Base-by-base conservation (phyloP, 2,797 vertebrate genomes). In the Spondyliosoma cantharus region DNA sequence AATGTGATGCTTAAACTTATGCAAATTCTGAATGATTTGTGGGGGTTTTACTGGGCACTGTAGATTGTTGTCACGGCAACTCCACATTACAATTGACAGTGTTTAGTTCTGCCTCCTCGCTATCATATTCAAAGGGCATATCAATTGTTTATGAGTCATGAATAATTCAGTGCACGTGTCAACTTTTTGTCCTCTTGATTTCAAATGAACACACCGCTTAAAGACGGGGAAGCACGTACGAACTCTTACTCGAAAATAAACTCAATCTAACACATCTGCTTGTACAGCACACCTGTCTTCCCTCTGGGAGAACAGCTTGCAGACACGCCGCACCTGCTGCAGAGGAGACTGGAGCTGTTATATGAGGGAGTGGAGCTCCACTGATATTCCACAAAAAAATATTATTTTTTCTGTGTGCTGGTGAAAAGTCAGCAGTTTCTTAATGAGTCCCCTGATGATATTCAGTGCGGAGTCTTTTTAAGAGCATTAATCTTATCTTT, bases 151-250 rank as follows among this genome's bases (percentile, higher is more conserved):
- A 80, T n/a, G 52, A 73, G 75, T 62, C 7, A 57, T 93, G 45
- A 89, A 91, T 91, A 67, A 93, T 92, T 89, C 49, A 54, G 25
- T 50, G n/a, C 43, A 63, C 0, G 29, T 53, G 58, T 70, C 60
- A 72, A 53, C 67, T 83, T 54, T 78, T 43, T 54, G 58, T 68
- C 53, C 73, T 80, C 17, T 7, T 66, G 37, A 66, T 84, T 60
- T 83, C 25, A 69, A 75, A 80, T 49, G 14, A 46, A n/a, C 53
- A 42, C 48, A n/a, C 54, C 54, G 12, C 50, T 20, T 24, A 75
- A 76, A 24, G 52, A 45, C 24, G 27, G 29, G 6, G 48, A 58
- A 50, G 48, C 71, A 45, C 25, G 12, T 8, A 15, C 12, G 66
- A 73, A 77, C 62, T 65, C 49, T 24, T 48, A 73, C 85, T 42